These are phyloP conservation scores for Mustelus asterias DNA, from an alignment of 2,113 vertebrate genomes.

Conservation along the genomic window DNA sequence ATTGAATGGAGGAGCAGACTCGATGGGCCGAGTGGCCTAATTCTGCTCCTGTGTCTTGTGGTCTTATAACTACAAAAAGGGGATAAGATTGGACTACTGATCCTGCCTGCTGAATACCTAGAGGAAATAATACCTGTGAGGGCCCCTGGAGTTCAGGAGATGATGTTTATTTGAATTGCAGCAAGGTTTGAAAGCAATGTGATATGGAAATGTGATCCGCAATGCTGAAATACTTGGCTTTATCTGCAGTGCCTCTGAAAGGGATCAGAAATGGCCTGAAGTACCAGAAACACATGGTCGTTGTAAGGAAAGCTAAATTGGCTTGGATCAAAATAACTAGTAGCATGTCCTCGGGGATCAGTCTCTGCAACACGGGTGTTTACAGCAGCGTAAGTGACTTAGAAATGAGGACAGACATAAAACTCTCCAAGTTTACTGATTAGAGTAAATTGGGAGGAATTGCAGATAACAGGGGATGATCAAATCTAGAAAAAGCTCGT, in stretches of 20 bases:
- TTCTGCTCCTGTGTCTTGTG: too few relatives aligned
- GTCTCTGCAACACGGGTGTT: background rate
- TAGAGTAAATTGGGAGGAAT: background rate
- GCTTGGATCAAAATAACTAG: background rate
- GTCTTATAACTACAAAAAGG: background rate
- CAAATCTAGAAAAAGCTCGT: background rate
- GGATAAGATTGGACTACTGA: background rate
- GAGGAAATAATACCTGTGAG: background rate
- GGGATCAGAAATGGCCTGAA: background rate
- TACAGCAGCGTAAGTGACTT: background rate
- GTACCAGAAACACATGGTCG: background rate
- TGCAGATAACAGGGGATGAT: background rate
- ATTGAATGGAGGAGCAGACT: too few relatives aligned
- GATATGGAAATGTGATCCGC: background rate
- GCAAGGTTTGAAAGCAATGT: background rate
- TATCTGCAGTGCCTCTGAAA: background rate
- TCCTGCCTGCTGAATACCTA: background rate
- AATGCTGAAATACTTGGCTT: background rate
- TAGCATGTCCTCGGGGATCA: background rate
- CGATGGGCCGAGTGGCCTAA: too few relatives aligned
- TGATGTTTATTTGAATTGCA: background rate
- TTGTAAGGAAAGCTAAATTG: background rate
- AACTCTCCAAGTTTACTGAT: background rate
- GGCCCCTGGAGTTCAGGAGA: background rate
- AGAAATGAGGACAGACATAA: background rate